A percentile compares a stretch with the other conserved stretches of the same genome.
phyloP scores from a whole-genome alignment of 2,888 invertebrate genomes.

The Trachelus tabidus region DNA sequence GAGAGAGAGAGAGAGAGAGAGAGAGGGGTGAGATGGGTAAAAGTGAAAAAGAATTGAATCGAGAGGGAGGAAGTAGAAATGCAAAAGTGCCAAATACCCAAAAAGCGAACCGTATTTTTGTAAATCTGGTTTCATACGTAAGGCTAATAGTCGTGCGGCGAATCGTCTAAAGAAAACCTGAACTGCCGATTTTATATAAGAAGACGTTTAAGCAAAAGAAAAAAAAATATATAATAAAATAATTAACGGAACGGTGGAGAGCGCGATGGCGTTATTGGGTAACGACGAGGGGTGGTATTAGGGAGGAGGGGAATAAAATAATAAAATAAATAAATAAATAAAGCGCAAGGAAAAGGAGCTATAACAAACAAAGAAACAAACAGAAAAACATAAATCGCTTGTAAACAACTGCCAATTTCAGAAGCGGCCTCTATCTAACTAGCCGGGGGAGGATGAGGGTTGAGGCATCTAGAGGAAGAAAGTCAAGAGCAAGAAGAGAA shows the following conservation, averaged over 20 bases:
- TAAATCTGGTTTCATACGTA: slow-evolving; percentile 65
- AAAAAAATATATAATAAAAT: slow-evolving; percentile 12
- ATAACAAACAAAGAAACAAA: slow-evolving; percentile 28
- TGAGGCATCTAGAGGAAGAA: slow-evolving; percentile 5
- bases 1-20: not conserved
- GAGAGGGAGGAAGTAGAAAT: slow-evolving; percentile 31
- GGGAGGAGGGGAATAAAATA: slow-evolving; percentile 25
- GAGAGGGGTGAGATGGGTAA: slow-evolving; percentile 6
- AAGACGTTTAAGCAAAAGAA: slow-evolving; percentile 41
- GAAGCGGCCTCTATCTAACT: slow-evolving; percentile 39
- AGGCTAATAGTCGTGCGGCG: slow-evolving; percentile 58
- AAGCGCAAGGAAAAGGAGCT: not conserved
- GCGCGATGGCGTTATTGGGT: slow-evolving; percentile 16
- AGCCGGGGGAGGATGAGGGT: slow-evolving; percentile 3
- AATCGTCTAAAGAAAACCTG: slow-evolving; percentile 40
- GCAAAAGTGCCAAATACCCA: slow-evolving; percentile 61
- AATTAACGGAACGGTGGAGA: not conserved
- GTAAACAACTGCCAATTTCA: slow-evolving; percentile 58
- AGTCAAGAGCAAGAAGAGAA: slow-evolving; percentile 1
- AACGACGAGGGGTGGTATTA: slow-evolving; percentile 13
- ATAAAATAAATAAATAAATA: slow-evolving; percentile 14
- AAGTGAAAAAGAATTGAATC: slow-evolving; percentile 9
- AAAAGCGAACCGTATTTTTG: slow-evolving; percentile 65
- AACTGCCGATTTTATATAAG: slow-evolving; percentile 65
- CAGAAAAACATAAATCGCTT: slow-evolving; percentile 38